Evolutionary conservation across 2,113 vertebrate species (phyloP).

Genomic region (Odontophorus gujanensis): DNA sequence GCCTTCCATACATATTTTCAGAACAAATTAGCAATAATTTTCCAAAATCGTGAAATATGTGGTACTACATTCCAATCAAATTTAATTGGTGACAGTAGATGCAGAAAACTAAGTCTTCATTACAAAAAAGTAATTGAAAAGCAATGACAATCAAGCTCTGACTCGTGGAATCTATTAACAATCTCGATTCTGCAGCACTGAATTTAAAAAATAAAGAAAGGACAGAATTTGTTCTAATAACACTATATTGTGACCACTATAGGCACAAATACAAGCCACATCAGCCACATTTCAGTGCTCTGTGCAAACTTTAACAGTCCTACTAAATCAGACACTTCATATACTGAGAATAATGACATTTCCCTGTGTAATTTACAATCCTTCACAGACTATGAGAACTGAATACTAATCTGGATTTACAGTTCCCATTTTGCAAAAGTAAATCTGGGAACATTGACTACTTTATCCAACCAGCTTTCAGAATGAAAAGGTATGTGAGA

Average conservation of each 20-base stretch:
- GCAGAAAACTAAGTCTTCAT: background rate
- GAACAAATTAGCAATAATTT: background rate
- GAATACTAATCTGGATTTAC: background rate
- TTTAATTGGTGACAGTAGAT: background rate
- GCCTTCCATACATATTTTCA: background rate
- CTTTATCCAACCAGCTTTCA: background rate
- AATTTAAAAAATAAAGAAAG: background rate
- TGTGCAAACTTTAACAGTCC: background rate
- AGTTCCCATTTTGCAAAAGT: background rate
- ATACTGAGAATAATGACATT: background rate
- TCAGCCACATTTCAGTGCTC: background rate
- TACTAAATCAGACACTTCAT: background rate
- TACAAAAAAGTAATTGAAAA: background rate
- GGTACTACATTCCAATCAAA: background rate
- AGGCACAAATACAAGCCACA: background rate
- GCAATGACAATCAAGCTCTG: background rate
- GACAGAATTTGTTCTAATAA: background rate
- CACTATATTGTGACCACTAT: background rate
- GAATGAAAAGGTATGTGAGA: background rate
- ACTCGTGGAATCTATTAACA: background rate
- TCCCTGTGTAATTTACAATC: background rate
- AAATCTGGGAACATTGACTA: background rate
- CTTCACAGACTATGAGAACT: background rate
- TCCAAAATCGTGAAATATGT: background rate
- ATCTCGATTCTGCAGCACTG: background rate